Conservation (phyloP, 1,140 invertebrate species). For the Diorhabda elongata region DNA sequence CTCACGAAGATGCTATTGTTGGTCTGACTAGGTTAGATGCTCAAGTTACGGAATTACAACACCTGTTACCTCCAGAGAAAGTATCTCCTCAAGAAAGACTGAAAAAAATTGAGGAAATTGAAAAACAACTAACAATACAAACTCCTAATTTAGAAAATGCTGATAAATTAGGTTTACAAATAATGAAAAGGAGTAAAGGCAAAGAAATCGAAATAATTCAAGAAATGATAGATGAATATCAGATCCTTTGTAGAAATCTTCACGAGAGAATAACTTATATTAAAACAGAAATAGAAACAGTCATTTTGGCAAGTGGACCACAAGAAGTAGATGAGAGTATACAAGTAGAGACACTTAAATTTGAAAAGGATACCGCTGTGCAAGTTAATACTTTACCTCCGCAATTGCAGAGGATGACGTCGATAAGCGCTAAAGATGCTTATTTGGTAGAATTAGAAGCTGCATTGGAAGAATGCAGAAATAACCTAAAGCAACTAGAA, state of each 20-base stretch:
- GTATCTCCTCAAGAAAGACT: conserved; percentile 45
- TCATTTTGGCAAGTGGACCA: conserved; percentile 36
- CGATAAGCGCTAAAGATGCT: conserved; percentile 73
- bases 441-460: conserved; percentile 68
- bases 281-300: conserved; percentile 49
- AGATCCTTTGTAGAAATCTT: conserved; percentile 61
- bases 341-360: conserved; percentile 70
- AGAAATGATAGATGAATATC: conserved; percentile 65
- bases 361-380: conserved; percentile 68
- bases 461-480: conserved; percentile 60
- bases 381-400: conserved; percentile 72
- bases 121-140: conserved; percentile 55
- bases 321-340: conserved; percentile 56
- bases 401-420: conserved; percentile 53
- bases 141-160: conserved; percentile 53
- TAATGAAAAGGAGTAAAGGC: conserved; percentile 55
- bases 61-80: conserved; percentile 53
- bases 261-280: conserved; percentile 52
- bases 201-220: conserved; percentile 56
- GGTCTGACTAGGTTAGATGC: conserved; percentile 66
- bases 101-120: conserved; percentile 53
- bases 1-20: conserved; percentile 65
- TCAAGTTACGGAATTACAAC: conserved; percentile 62
- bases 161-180: conserved; percentile 56
- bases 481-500: conserved; percentile 55